A percentile compares a stretch with the other conserved stretches of the same genome.
These are phyloP conservation scores for Neopelma chrysocephalum DNA, from an alignment of 2,797 vertebrate species.

Conservation along the genomic window DNA sequence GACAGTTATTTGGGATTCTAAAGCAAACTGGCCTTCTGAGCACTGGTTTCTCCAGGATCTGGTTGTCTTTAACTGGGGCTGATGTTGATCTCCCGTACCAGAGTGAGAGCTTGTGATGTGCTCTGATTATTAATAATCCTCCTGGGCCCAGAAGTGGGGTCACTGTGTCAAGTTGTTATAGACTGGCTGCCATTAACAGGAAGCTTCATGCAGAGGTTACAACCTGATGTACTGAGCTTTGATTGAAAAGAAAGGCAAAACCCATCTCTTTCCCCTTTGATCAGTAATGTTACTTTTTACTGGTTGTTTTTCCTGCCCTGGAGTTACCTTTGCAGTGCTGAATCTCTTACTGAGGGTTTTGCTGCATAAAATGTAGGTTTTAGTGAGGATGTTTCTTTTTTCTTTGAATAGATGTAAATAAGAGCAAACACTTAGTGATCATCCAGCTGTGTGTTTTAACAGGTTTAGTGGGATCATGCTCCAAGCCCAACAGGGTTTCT, in stretches of 20 bases:
- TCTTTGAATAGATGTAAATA: neutral
- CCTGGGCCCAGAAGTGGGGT: neutral
- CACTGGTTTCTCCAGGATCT: neutral
- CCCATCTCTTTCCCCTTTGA: neutral
- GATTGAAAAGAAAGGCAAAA: neutral
- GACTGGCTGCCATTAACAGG: neutral
- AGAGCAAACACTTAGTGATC: neutral
- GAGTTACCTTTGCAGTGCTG: neutral
- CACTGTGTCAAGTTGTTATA: neutral
- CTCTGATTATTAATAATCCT: neutral
- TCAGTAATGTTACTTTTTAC: neutral
- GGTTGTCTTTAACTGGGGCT: fast-evolving
- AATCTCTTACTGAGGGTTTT: neutral
- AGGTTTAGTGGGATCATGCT: fast-evolving
- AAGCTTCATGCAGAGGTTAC: neutral
- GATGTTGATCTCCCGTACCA: neutral
- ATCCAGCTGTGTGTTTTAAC: neutral
- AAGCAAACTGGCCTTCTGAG: neutral
- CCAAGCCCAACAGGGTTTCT: neutral
- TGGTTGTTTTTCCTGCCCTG: neutral
- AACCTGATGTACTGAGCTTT: neutral
- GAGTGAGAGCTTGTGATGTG: neutral
- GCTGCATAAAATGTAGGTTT: neutral
- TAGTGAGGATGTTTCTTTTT: neutral
- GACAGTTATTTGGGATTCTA: neutral